Conservation (phyloP, 2,113 vertebrate species). For the Salvelinus alpinus region DNA sequence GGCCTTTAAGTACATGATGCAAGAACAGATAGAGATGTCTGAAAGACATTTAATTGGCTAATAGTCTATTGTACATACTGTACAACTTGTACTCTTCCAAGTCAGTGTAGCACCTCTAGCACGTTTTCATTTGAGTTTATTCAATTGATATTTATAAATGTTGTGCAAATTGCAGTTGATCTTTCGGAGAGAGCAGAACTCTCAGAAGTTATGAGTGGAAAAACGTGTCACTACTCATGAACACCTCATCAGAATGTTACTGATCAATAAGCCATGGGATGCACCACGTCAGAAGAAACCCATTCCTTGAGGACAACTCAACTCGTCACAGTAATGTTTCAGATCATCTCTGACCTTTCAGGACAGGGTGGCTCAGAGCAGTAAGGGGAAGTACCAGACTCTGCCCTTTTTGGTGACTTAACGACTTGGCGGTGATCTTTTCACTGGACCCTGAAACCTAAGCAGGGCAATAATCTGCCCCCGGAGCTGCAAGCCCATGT, state of each 20-base stretch:
- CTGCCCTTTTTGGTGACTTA: conserved; percentile 27
- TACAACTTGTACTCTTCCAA: too few species aligned
- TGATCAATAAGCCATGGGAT: neutral
- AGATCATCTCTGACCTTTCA: conserved; percentile 30
- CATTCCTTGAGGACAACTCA: neutral
- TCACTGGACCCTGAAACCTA: conserved; percentile 41
- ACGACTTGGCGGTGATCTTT: conserved; percentile 30
- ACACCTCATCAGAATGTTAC: neutral
- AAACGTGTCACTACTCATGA: neutral
- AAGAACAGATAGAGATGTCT: too few species aligned
- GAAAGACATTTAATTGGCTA: too few species aligned
- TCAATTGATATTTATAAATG: neutral
- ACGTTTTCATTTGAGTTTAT: neutral
- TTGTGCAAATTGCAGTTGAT: neutral
- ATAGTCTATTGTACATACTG: too few species aligned
- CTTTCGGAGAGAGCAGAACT: neutral
- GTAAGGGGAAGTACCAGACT: neutral
- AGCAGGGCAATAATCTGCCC: conserved; percentile 27
- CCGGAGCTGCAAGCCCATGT: neutral
- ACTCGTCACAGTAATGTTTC: conserved; percentile 13
- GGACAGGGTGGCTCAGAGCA: conserved; percentile 35
- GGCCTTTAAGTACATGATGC: too few species aligned
- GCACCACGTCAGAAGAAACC: neutral
- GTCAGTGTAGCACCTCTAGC: too few species aligned
- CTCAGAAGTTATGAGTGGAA: neutral